A percentile compares a stretch with the other conserved stretches of the same genome.
phyloP scores from a whole-genome alignment of 1,140 invertebrate genomes.

The Drosophila truncata region DNA sequence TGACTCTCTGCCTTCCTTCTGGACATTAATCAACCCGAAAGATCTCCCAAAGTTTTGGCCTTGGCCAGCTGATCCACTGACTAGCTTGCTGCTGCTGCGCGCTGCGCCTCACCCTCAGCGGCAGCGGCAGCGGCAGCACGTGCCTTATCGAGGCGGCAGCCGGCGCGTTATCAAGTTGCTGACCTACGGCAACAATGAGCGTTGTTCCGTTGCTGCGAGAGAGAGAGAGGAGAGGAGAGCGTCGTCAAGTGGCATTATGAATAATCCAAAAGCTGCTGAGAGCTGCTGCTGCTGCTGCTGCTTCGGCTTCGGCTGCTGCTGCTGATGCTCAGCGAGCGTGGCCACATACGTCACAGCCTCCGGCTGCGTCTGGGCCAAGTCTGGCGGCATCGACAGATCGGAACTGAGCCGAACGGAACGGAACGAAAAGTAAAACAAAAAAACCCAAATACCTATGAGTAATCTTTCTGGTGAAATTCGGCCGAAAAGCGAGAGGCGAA shows the following conservation, averaged over 20 bases:
- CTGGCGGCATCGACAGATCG: conserved; percentile 19
- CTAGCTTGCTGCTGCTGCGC: too few species aligned
- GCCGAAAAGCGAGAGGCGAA: conserved; percentile 22
- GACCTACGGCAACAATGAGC: conserved; percentile 66
- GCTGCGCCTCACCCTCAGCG: too few species aligned
- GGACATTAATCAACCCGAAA: conserved; percentile 2
- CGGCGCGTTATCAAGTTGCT: conserved; percentile 68
- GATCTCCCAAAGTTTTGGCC: conserved; percentile 7
- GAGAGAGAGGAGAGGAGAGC: not conserved
- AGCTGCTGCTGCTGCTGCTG: too few species aligned
- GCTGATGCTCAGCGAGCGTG: not conserved
- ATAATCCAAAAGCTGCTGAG: not conserved
- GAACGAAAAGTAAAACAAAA: conserved; percentile 10
- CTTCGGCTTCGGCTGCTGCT: too few species aligned
- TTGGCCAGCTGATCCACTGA: conserved; percentile 39
- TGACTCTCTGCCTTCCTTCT: not conserved
- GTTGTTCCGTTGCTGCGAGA: not conserved
- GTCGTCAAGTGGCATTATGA: not conserved
- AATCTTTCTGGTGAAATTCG: conserved; percentile 84
- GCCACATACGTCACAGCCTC: conserved; percentile 20
- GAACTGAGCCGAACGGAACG: conserved; percentile 4
- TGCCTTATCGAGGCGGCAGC: conserved; percentile 44
- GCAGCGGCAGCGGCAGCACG: conserved; percentile 11
- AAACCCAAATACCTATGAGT: conserved; percentile 74
- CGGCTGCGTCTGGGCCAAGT: conserved; percentile 16